phyloP scores from a whole-genome alignment of 2,797 vertebrate genomes.

The Leptodactylus fallax region DNA sequence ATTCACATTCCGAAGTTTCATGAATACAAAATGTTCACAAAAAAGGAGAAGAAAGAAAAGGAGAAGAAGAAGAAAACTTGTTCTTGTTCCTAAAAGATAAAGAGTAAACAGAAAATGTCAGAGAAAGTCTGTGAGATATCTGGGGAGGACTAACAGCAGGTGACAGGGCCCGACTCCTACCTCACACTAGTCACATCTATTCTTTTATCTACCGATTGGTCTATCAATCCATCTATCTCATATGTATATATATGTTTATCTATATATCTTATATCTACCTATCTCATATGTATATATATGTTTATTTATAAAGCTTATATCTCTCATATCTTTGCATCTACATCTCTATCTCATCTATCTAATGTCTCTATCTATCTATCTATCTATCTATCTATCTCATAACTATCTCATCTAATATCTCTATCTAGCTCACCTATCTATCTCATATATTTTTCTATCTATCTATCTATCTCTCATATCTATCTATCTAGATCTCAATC shows the following conservation, averaged over 20 bases:
- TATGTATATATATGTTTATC: neutral
- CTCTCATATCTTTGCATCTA: neutral
- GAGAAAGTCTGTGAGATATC: neutral
- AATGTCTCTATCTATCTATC: neutral
- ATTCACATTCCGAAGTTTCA: neutral
- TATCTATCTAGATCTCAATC: conserved; percentile 24
- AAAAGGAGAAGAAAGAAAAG: neutral
- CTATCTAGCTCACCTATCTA: neutral
- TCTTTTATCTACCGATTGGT: too few relatives aligned
- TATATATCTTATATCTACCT: neutral
- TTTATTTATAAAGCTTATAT: neutral
- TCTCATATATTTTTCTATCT: neutral
- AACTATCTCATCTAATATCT: neutral
- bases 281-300: neutral
- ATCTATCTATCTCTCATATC: neutral
- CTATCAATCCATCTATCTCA: too few relatives aligned
- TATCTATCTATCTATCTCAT: neutral
- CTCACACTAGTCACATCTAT: too few relatives aligned
- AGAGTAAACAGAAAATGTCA: neutral
- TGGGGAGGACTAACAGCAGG: too few relatives aligned
- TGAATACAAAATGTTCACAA: neutral
- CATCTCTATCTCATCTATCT: neutral
- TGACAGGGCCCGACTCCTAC: too few relatives aligned
- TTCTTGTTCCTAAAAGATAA: neutral
- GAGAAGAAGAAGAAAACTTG: neutral